phyloP scores from a whole-genome alignment of 2,888 invertebrate species.

The Pachliopta kotzebuea region DNA sequence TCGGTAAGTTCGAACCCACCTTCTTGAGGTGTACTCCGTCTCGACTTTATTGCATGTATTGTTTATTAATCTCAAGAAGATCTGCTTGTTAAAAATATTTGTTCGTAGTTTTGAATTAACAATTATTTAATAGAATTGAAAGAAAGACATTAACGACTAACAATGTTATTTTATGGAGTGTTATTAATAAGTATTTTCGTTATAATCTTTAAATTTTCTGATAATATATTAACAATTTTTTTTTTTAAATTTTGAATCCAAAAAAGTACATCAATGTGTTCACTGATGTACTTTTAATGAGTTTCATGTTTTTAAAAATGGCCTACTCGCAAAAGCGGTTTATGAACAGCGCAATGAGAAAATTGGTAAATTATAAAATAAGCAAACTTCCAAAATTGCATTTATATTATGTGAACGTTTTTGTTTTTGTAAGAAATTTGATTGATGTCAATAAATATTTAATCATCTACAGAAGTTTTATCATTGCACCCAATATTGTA shows the following conservation, averaged over 20 bases:
- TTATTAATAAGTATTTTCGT: slow-evolving; percentile 7
- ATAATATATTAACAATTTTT: not conserved
- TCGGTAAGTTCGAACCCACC: too few relatives aligned
- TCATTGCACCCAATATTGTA: not conserved
- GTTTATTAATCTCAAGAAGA: slow-evolving; percentile 34
- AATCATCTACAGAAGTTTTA: slow-evolving; percentile 26
- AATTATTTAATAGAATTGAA: slow-evolving; percentile 32
- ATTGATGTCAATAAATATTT: slow-evolving; percentile 27
- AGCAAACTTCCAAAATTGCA: slow-evolving; percentile 22
- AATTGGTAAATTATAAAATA: slow-evolving; percentile 5
- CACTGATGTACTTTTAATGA: too few relatives aligned
- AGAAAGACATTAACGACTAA: slow-evolving; percentile 65
- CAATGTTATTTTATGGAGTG: slow-evolving; percentile 16
- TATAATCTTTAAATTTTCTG: not conserved
- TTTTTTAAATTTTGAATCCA: not conserved
- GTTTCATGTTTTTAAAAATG: not conserved
- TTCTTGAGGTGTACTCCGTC: too few relatives aligned
- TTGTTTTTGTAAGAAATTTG: slow-evolving; percentile 3
- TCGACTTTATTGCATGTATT: not conserved
- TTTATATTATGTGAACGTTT: slow-evolving; percentile 20
- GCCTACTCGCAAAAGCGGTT: not conserved
- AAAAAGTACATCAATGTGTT: not conserved
- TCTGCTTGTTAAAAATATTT: slow-evolving; percentile 31
- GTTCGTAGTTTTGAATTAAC: slow-evolving; percentile 18
- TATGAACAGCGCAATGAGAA: not conserved